Evolutionary conservation across 2,113 vertebrate genomes (phyloP), one percentile per base, ranked within the genome.

Genomic region (Oreochromis spilurus): DNA sequence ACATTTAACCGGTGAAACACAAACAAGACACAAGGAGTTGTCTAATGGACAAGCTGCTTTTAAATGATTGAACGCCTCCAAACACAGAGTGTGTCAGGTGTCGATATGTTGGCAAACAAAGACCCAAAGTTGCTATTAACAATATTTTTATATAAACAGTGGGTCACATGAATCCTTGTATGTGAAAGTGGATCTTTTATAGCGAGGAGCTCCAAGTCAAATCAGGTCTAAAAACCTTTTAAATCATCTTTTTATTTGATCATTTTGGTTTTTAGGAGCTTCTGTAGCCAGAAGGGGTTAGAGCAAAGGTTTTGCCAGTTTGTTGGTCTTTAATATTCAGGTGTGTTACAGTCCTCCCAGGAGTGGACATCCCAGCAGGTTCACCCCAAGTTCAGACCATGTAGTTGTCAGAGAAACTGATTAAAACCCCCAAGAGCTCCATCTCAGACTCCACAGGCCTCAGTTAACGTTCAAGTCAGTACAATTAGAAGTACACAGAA

Each of bases 1-100:
- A 90, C 86, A 87, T 93, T 93, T 90, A 93, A 93, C 89, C 77
- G 34, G 54, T 67, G 79, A 84, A 84, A 90, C 79, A 40, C 77
- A 53, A 80, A 90, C 43, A 84, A 78, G 54, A 81, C 67, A 43
- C 7, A 24, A 58, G 31, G 34, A n/a, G 43, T 81, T 88, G 14
- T 26, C n/a, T 55, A 86, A 82, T 34, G 52, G 34, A 87, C 78
- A 17, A 55, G 70, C 17, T 67, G 19, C 58, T 38, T 84, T 81
- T 36, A 72, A 79, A 84, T 31, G 2, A 36, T 38, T 29, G 10
- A 29, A 8, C 43, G 43, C 50, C 4, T 70, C 5, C 2, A 79
- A 45, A 60, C 9, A 36, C n/a, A 40, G 57, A 48, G 26, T 36
- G 21, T 55, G 38, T 31, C 19, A 24, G 19, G 36, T 72, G 26